Percentiles rank a stretch among this genome's conserved stretches.
phyloP scores from a whole-genome alignment of 2,113 vertebrate species.

The Indri indri region DNA sequence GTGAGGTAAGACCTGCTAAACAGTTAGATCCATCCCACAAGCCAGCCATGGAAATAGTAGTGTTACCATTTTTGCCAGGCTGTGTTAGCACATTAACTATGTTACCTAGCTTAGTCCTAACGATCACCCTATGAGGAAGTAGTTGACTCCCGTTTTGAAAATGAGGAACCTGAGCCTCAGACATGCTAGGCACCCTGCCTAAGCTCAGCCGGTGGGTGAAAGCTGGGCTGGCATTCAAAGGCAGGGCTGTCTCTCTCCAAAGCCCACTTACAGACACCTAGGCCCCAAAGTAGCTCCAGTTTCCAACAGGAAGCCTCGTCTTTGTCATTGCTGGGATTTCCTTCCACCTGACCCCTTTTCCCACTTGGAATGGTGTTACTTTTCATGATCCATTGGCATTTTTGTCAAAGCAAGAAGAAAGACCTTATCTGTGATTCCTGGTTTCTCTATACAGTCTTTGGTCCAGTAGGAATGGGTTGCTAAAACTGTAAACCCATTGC shows the following conservation, averaged over 20 bases:
- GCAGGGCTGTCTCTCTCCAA: neutral
- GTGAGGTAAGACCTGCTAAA: neutral
- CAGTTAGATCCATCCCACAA: neutral
- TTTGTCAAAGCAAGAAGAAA: neutral
- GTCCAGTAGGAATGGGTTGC: neutral
- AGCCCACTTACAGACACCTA: neutral
- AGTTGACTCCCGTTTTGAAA: neutral
- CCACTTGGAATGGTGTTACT: neutral
- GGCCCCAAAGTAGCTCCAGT: neutral
- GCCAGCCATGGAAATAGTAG: neutral
- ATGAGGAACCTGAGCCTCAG: neutral
- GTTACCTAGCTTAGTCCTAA: neutral
- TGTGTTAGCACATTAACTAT: neutral
- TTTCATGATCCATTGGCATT: rapidly evolving
- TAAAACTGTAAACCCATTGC: neutral
- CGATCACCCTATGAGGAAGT: neutral
- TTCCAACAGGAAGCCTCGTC: neutral
- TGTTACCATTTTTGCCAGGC: neutral
- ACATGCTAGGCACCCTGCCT: neutral
- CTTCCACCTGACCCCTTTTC: neutral
- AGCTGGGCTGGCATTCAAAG: neutral
- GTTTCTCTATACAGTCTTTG: neutral
- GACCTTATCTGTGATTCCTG: neutral
- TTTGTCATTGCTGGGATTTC: neutral
- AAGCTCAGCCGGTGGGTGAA: neutral